Conservation (phyloP, 2,888 invertebrate genomes). For the Melinaea marsaeus region DNA sequence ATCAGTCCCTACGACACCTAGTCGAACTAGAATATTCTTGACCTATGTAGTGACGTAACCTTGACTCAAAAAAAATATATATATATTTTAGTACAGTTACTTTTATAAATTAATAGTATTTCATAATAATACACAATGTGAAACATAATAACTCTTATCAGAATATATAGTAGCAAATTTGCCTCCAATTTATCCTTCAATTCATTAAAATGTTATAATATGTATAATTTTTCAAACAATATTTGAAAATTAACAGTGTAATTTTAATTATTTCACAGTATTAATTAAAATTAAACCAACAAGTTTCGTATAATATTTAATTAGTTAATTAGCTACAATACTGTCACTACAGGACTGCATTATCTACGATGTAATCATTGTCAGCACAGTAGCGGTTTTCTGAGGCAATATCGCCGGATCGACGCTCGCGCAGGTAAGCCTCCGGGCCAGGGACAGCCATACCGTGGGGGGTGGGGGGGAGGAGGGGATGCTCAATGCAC, state of each 20-base stretch:
- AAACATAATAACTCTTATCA: too few species aligned
- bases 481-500: slow-evolving; percentile 50
- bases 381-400: slow-evolving; percentile 56
- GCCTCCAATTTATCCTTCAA: too few species aligned
- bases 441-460: slow-evolving; percentile 38
- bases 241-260: too few species aligned
- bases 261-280: not conserved
- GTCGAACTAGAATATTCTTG: not conserved
- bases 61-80: too few species aligned
- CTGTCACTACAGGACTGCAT: not conserved
- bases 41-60: not conserved
- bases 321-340: slow-evolving; percentile 11
- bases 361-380: slow-evolving; percentile 40
- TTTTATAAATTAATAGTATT: too few species aligned
- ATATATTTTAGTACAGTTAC: too few species aligned
- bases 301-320: not conserved
- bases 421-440: slow-evolving; percentile 65
- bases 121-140: too few species aligned
- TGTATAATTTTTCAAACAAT: too few species aligned
- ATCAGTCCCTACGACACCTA: not conserved
- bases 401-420: slow-evolving; percentile 52
- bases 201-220: too few species aligned
- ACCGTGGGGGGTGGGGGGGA: slow-evolving; percentile 31
- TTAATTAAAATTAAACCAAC: not conserved
- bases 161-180: too few species aligned